Evolutionary conservation across 2,888 invertebrate species (phyloP).

Genomic region (Archips crataeganus): DNA sequence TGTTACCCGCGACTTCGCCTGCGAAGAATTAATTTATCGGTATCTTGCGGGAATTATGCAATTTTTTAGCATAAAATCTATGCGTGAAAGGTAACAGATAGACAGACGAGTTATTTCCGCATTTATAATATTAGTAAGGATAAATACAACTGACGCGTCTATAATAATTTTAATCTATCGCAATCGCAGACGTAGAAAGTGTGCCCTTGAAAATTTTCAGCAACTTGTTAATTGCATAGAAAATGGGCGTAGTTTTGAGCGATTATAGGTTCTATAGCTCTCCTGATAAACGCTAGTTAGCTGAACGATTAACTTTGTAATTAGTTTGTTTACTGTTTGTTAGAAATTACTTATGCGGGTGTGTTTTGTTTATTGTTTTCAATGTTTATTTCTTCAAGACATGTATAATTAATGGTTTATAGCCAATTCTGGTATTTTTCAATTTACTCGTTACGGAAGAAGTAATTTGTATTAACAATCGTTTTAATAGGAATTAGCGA

Average conservation of each 20-base stretch:
- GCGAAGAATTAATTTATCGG: no score
- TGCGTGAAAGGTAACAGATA: no score
- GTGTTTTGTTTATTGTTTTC: not conserved
- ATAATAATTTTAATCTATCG: slow-evolving; percentile 34
- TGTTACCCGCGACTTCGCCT: no score
- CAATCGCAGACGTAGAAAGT: slow-evolving; percentile 57
- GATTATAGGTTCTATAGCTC: slow-evolving; percentile 15
- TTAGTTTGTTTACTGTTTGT: slow-evolving; percentile 35
- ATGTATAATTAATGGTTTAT: not conserved
- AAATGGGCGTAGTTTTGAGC: slow-evolving; percentile 28
- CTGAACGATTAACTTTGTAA: slow-evolving; percentile 17
- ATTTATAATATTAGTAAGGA: no score
- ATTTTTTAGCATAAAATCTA: no score
- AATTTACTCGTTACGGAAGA: no score
- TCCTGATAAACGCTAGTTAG: slow-evolving; percentile 33
- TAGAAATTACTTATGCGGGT: slow-evolving; percentile 11
- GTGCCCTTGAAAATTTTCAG: slow-evolving; percentile 70
- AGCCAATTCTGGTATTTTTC: not conserved
- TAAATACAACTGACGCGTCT: slow-evolving; percentile 5
- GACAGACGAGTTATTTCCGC: no score
- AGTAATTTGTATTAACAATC: no score
- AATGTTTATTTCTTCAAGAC: not conserved
- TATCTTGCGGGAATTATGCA: no score
- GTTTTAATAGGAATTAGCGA: no score
- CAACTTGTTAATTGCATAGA: slow-evolving; percentile 55